Evolutionary conservation across 2,888 invertebrate species (phyloP).

Genomic region (Micropterix aruncella): DNA sequence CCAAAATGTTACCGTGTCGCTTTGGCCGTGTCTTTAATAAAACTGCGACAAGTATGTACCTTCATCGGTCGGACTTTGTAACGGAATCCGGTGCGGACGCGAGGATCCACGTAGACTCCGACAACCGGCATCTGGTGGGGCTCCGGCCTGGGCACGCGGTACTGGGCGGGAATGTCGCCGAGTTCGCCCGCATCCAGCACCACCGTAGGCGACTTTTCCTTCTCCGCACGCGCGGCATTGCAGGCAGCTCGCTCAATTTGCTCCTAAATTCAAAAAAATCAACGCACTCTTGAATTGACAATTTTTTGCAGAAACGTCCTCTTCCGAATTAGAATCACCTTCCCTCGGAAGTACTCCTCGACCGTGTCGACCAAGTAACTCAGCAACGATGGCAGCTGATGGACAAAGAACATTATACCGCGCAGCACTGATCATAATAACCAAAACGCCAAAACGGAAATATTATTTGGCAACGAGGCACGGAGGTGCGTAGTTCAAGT

Average conservation of each 20-base stretch:
- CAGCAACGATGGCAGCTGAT: slow-evolving; percentile 8
- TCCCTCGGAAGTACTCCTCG: slow-evolving; percentile 3
- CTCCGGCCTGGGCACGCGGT: slow-evolving; percentile 43
- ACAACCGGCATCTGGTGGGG: slow-evolving; percentile 52
- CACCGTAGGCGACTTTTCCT: slow-evolving; percentile 21
- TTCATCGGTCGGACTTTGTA: slow-evolving; percentile 57
- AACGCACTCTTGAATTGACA: background rate
- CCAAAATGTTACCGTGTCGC: background rate
- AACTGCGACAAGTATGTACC: too few relatives aligned
- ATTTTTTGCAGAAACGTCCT: slow-evolving; percentile 1
- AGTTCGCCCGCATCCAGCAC: slow-evolving; percentile 42
- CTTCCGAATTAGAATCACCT: slow-evolving; percentile 6
- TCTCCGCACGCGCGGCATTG: slow-evolving; percentile 10
- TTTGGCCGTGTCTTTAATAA: background rate
- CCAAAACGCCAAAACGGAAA: background rate
- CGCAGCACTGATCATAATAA: too few relatives aligned
- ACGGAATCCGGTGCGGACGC: slow-evolving; percentile 58
- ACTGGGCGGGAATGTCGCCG: slow-evolving; percentile 52
- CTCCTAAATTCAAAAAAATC: slow-evolving; percentile 1
- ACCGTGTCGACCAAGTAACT: slow-evolving; percentile 6
- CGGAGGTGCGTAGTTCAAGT: background rate
- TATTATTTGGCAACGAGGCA: background rate
- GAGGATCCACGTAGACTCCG: slow-evolving; percentile 58
- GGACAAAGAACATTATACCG: slow-evolving; percentile 6
- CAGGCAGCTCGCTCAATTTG: background rate